Evolutionary conservation across 1,140 invertebrate genomes (phyloP).

Genomic region (Cylas formicarius): DNA sequence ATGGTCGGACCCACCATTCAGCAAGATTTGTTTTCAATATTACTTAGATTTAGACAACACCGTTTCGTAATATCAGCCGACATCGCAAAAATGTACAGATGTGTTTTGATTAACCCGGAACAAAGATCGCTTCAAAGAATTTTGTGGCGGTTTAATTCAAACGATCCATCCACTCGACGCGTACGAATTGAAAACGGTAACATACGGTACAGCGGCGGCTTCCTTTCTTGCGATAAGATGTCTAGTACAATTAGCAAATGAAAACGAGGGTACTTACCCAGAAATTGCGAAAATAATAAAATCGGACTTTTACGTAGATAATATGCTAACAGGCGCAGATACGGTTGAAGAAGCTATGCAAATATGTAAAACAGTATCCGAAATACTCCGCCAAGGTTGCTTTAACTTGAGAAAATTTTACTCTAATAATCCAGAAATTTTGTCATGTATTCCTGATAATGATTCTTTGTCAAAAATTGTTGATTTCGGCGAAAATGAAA

Average conservation of each 20-base stretch:
- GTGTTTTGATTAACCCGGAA: constrained; percentile 36
- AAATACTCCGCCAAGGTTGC: constrained; percentile 2
- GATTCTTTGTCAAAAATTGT: too few relatives aligned
- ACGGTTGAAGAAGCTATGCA: constrained; percentile 14
- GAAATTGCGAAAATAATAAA: constrained; percentile 17
- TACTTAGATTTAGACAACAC: constrained; percentile 40
- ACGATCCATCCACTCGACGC: constrained; percentile 27
- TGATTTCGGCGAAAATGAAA: too few relatives aligned
- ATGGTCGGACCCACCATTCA: constrained; percentile 27
- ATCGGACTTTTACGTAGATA: constrained; percentile 39
- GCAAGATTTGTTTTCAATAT: constrained; percentile 29
- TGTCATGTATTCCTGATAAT: too few relatives aligned
- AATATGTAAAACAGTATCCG: constrained; percentile 11
- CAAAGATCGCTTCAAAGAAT: constrained; percentile 22
- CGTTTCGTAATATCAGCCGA: constrained; percentile 38
- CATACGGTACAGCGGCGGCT: constrained; percentile 4
- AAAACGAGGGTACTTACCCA: constrained; percentile 21
- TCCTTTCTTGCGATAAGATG: background rate
- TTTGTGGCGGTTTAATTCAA: constrained; percentile 25
- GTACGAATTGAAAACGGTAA: constrained; percentile 26
- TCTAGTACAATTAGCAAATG: constrained; percentile 9
- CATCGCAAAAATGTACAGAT: constrained; percentile 40
- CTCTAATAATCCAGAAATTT: constrained; percentile 22
- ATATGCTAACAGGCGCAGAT: constrained; percentile 35
- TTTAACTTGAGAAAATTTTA: constrained; percentile 41